Percentiles rank a stretch among this genome's conserved stretches.
These are phyloP conservation scores for Euglossa dilemma DNA, from an alignment of 1,140 invertebrate genomes.

Conservation along the genomic window DNA sequence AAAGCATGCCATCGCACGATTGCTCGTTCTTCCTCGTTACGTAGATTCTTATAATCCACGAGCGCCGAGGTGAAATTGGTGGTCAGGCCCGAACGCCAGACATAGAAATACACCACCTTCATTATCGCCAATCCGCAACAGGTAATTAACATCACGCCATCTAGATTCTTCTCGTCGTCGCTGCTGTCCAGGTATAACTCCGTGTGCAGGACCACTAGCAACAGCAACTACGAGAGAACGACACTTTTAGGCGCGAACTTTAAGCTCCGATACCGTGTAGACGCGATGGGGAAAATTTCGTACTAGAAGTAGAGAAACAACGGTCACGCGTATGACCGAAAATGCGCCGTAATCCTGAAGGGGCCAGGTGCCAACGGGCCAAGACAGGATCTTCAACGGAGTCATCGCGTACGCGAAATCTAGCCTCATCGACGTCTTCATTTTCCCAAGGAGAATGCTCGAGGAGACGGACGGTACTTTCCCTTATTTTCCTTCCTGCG, in stretches of 20 bases:
- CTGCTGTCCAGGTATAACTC: conserved; percentile 43
- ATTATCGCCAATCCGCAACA: conserved; percentile 25
- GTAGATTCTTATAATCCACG: conserved; percentile 39
- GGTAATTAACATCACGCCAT: conserved; percentile 18
- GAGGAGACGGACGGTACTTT: background rate
- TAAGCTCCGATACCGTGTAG: background rate
- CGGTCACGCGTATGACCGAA: background rate
- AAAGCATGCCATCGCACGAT: conserved; percentile 38
- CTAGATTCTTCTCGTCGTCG: conserved; percentile 21
- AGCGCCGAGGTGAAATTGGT: conserved; percentile 39
- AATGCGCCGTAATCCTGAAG: conserved; percentile 24
- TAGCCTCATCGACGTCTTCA: conserved; percentile 8
- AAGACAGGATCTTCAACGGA: conserved; percentile 37
- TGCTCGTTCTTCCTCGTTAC: background rate
- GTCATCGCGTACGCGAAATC: conserved; percentile 44
- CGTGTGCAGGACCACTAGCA: background rate
- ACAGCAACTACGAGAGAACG: background rate
- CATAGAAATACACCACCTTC: conserved; percentile 32
- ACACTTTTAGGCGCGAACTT: background rate
- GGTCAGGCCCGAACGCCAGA: background rate
- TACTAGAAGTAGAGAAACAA: background rate
- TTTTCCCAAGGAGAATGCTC: background rate
- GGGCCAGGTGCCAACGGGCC: conserved; percentile 55
- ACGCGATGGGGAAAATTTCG: background rate
- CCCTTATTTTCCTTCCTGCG: background rate